Evolutionary conservation across 2,113 vertebrate species (phyloP).

Genomic region (Podiceps cristatus): DNA sequence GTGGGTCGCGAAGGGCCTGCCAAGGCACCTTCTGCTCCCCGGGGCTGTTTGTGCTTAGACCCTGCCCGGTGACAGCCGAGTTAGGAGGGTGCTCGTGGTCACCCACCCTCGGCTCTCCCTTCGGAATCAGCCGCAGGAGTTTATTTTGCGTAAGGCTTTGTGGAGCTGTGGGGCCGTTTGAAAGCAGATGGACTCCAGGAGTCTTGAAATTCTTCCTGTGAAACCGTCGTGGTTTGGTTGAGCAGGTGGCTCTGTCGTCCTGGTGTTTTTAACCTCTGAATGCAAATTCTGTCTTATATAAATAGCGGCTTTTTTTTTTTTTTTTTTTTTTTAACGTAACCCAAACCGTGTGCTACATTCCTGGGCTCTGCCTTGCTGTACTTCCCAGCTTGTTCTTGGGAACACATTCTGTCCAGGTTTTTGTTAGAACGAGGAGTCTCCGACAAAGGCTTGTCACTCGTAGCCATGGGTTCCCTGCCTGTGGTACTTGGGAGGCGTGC

Average conservation of each 20-base stretch:
- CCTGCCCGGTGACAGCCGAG: background rate
- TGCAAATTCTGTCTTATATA: background rate
- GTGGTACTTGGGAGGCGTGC: background rate
- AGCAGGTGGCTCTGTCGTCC: background rate
- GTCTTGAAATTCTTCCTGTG: background rate
- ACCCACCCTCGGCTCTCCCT: background rate
- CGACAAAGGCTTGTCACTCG: background rate
- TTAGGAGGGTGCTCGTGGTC: background rate
- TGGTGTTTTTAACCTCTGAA: background rate
- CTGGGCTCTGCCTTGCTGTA: background rate
- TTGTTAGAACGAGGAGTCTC: background rate
- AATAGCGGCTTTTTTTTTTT: background rate
- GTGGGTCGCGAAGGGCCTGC: background rate
- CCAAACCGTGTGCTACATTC: accelerated
- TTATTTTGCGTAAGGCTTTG: background rate
- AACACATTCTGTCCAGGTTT: accelerated
- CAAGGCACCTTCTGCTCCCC: accelerated
- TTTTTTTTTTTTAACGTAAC: background rate
- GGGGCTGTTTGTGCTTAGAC: background rate
- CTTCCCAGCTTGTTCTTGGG: background rate
- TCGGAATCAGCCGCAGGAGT: background rate
- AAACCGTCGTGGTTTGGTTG: background rate
- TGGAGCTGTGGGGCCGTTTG: background rate
- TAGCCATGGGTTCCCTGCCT: background rate
- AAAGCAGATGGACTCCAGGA: background rate